A percentile compares a stretch with the other conserved stretches of the same genome.
Conservation (phyloP, 2,888 invertebrate genomes). For the Plagiodera versicolora region DNA sequence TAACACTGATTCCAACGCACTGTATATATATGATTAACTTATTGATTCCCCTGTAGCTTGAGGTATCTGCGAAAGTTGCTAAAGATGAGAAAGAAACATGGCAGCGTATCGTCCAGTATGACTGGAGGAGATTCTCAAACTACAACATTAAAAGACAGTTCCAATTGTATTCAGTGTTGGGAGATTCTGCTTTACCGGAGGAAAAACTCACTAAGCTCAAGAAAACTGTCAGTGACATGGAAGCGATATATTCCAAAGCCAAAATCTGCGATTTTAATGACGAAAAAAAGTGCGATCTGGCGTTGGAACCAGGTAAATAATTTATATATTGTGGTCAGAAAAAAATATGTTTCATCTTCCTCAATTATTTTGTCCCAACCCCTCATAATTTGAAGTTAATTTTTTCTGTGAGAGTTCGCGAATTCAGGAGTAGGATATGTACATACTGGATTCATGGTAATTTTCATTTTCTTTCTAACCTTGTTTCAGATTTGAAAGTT, state of each 20-base stretch:
- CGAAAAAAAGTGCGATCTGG: constrained; percentile 65
- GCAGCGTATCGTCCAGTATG: constrained; percentile 54
- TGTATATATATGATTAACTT: no score
- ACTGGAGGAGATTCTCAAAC: constrained; percentile 74
- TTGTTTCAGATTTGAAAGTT: no score
- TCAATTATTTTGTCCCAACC: no score
- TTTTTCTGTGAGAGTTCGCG: no score
- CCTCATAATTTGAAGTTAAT: no score
- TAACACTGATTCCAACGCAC: no score
- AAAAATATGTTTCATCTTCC: no score
- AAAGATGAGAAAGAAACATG: constrained; percentile 66
- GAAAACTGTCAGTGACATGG: constrained; percentile 70
- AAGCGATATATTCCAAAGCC: constrained; percentile 74
- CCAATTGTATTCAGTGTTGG: constrained; percentile 67
- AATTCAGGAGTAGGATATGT: no score
- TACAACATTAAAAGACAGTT: constrained; percentile 73
- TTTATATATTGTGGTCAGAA: no score
- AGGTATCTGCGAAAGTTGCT: constrained; percentile 52
- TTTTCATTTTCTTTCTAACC: no score
- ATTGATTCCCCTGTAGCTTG: no score
- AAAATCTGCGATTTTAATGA: constrained; percentile 75
- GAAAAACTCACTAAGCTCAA: constrained; percentile 65
- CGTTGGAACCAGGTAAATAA: constrained; percentile 74
- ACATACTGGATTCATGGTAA: no score
- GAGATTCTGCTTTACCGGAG: constrained; percentile 63